Evolutionary conservation across 2,797 vertebrate species (phyloP), one percentile per base, ranked within the genome.

Genomic region (Spinus pinus): DNA sequence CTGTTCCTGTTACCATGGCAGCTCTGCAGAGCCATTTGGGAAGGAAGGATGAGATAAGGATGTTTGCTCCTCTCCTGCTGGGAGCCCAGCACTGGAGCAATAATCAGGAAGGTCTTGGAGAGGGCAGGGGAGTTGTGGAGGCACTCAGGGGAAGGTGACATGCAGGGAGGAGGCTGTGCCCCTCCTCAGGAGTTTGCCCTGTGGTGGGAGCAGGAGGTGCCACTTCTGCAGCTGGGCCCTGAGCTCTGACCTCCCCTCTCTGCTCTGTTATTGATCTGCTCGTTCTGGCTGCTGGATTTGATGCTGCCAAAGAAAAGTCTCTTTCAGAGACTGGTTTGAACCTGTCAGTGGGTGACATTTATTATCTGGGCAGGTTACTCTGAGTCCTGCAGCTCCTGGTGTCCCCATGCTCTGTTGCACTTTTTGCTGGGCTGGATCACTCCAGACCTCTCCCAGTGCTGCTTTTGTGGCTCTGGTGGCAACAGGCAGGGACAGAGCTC

Each of bases 101-200:
- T 21, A 5, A 14, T 21, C 58, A 35, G 70, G 79, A 46, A 12
- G 51, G 37, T 3, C 56, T 46, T 46, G 69, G 53, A 37, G 51
- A 54, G 49, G 41, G 25, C 49, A 69, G 61, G 31, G 71, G 19
- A 27, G 1, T 20, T 50, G 0, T 57, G 53, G 51, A 37, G 66
- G 56, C 69, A 15, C 12, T 22, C 62, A 65, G 23, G 23, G 54
- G 30, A 30, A 22, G 54, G 35, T 58, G 41, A 10, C 2, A 0
- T 1, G 0, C 37, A n/a, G 18, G 37, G 42, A 7, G 51, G 25
- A 46, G 60, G 6, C 73, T 11, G 6, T 44, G 31, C 35, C 39
- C 27, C 53, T 62, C 31, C 47, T 71, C 31, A 54, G 70, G 21
- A 53, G 17, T 28, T 35, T 41, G 11, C 46, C 39, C 50, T 85